Evolutionary conservation across 2,113 vertebrate species (phyloP).

Genomic region (Hippocampus comes): DNA sequence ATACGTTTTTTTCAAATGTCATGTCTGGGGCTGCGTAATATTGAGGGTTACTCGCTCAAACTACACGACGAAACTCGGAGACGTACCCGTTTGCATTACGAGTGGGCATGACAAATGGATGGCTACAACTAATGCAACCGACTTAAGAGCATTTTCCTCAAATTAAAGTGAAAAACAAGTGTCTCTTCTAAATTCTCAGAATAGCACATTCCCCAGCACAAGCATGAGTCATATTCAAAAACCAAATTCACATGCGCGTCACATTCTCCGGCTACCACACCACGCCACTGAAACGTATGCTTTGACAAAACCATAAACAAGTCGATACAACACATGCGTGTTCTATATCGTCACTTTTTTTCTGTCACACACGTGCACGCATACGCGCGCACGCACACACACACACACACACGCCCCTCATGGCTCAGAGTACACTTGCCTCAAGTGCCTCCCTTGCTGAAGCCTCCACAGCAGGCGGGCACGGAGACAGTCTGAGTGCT

Average conservation of each 20-base stretch:
- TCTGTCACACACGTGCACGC: constrained; percentile 12
- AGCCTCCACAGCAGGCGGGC: constrained; percentile 50
- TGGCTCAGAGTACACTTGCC: constrained; percentile 62
- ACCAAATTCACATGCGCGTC: not conserved
- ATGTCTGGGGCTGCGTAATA: no score
- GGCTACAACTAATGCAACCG: not conserved
- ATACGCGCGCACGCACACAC: constrained; percentile 9
- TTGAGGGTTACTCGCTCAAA: no score
- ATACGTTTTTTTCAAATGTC: no score
- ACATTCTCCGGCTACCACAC: not conserved
- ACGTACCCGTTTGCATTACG: not conserved
- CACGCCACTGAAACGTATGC: not conserved
- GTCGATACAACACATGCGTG: not conserved
- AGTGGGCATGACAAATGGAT: not conserved
- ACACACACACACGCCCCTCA: constrained; percentile 30
- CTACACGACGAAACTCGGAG: no score
- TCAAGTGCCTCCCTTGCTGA: constrained; percentile 58
- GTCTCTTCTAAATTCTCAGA: not conserved
- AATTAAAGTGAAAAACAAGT: not conserved
- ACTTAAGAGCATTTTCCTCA: not conserved
- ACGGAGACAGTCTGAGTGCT: constrained; percentile 63
- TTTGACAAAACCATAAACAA: not conserved
- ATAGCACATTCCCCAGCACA: not conserved
- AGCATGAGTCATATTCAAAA: not conserved
- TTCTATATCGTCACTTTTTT: constrained; percentile 9